Evolutionary conservation across 2,113 vertebrate genomes (phyloP).

Genomic region (Pipra filicauda): DNA sequence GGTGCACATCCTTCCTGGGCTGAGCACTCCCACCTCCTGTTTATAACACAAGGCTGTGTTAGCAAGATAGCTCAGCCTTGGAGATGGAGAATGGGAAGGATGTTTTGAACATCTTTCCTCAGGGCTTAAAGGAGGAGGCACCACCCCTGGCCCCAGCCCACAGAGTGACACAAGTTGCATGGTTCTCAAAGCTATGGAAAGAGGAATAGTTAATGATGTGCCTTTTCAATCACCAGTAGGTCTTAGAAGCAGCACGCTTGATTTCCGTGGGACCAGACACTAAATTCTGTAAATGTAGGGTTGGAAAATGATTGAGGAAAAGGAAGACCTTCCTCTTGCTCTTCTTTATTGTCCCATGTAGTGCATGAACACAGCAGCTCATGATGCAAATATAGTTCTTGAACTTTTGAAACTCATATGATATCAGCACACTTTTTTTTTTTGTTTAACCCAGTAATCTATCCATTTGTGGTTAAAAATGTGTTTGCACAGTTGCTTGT

Average conservation of each 20-base stretch:
- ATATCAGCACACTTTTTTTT: background rate
- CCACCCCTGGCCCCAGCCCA: background rate
- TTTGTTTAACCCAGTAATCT: background rate
- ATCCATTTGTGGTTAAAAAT: background rate
- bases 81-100: background rate
- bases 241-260: background rate
- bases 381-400: background rate
- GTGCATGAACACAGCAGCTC: background rate
- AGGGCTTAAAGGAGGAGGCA: background rate
- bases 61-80: background rate
- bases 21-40: background rate
- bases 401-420: background rate
- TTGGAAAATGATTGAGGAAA: background rate
- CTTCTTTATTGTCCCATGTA: background rate
- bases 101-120: background rate
- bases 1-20: background rate
- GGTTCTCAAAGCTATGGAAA: background rate
- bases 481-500: background rate
- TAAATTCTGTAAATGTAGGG: background rate
- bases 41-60: background rate
- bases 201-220: background rate
- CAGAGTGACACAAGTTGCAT: background rate
- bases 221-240: background rate
- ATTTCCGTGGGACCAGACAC: background rate
- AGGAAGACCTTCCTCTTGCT: background rate